Evolutionary conservation across 2,113 vertebrate species (phyloP), one percentile per base, ranked within the genome.

Genomic region (Etheostoma cragini): DNA sequence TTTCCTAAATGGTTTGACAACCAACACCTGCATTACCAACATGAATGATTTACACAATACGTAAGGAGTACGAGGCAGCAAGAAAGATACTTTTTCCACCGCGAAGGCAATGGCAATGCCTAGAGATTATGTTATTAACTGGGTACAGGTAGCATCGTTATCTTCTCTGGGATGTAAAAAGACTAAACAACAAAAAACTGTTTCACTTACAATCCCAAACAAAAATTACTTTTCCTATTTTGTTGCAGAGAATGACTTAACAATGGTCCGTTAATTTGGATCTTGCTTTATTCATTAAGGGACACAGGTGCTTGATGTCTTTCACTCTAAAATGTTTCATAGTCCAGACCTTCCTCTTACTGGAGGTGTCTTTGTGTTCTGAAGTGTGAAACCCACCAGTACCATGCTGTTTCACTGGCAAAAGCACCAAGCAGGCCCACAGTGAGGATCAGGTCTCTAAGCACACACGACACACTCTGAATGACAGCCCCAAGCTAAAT

Each of bases 381-480:
- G 75, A 87, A 85, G 89, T 85, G 87, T 83, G 86, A 90, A 92
- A 81, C 80, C 87, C 87, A 88, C 56, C 67, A 78, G 84, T 82
- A 81, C 75, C 81, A 80, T 76, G 82, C 82, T 76, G 87, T 80
- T 90, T 86, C 79, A 67, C 84, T 86, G 89, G 89, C 88, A 81
- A 82, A 62, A 74, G 81, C 79, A 85, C 82, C 84, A 56, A 57
- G 87, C 46, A 13, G 80, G 74, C 86, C 88, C 88, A 82, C 72
- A 5, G 89, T 66, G 86, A 81, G 90, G 90, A 90, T 93, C 91
- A 50, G 74, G 81, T 92, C 85, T 92, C 90, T 78, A 53, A 87
- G 76, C 88, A 92, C 86, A 89, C 89, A 88, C 84, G 81, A 82
- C 81, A 83, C 78, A 76, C 72, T 80, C 79, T 47, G 80, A 84